phyloP scores from a whole-genome alignment of 1,140 invertebrate genomes.

The Drosophila mayri region DNA sequence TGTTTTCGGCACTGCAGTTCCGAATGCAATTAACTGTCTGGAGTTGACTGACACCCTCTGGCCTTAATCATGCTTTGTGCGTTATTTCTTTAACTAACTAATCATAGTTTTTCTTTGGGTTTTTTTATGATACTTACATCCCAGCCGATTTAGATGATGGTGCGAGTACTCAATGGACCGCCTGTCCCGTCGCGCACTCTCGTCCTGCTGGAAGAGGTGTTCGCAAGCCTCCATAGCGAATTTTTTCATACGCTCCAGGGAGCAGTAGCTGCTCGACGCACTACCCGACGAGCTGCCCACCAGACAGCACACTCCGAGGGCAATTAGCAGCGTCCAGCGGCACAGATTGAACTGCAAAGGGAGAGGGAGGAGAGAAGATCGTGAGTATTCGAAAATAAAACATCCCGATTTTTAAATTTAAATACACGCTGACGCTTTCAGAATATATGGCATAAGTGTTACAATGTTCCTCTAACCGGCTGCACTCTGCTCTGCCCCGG shows the following conservation, averaged over 20 bases:
- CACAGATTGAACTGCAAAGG: slow-evolving; percentile 64
- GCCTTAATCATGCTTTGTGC: slow-evolving; percentile 56
- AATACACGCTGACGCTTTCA: slow-evolving; percentile 33
- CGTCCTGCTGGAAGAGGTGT: slow-evolving; percentile 72
- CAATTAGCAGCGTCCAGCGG: slow-evolving; percentile 48
- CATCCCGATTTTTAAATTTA: slow-evolving; percentile 31
- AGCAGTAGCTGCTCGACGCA: slow-evolving; percentile 54
- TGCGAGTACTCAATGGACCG: slow-evolving; percentile 61
- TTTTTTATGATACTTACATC: slow-evolving; percentile 54
- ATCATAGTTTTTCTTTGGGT: not conserved
- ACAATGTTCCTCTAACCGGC: slow-evolving; percentile 49
- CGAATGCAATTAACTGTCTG: slow-evolving; percentile 42
- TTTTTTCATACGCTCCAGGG: slow-evolving; percentile 75
- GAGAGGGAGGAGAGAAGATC: slow-evolving; percentile 2
- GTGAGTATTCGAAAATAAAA: slow-evolving; percentile 28
- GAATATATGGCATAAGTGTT: slow-evolving; percentile 50
- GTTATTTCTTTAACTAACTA: not conserved
- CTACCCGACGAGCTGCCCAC: slow-evolving; percentile 40
- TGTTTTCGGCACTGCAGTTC: slow-evolving; percentile 54
- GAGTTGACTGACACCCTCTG: slow-evolving; percentile 74
- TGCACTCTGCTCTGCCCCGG: slow-evolving; percentile 29
- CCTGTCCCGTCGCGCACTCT: slow-evolving; percentile 49
- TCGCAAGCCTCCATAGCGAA: slow-evolving; percentile 78
- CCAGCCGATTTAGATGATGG: slow-evolving; percentile 59
- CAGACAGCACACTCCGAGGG: slow-evolving; percentile 49